phyloP scores from a whole-genome alignment of 2,888 invertebrate genomes.

The Diplolepis rosae region DNA sequence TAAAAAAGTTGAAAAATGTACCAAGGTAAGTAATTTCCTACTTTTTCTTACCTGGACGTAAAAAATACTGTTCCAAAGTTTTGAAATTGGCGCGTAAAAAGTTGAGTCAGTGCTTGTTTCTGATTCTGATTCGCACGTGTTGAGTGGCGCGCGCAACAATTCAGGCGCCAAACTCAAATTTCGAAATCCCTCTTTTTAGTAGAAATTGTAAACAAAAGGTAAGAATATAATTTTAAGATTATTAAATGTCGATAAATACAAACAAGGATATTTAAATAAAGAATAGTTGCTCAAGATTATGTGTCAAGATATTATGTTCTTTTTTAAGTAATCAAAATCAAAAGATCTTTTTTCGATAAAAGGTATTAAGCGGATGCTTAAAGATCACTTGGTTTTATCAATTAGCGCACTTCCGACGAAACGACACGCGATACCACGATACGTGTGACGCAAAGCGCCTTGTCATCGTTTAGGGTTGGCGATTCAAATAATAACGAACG shows the following conservation, averaged over 20 bases:
- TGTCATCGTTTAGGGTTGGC: neutral
- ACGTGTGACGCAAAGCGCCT: neutral
- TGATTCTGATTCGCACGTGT: neutral
- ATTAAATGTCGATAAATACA: neutral
- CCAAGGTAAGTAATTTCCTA: neutral
- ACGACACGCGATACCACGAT: conserved; percentile 22
- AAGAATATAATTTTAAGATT: neutral
- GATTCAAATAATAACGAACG: conserved; percentile 47
- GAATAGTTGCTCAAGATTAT: no score
- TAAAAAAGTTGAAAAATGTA: neutral
- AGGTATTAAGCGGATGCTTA: neutral
- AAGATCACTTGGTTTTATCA: neutral
- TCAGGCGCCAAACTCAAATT: neutral
- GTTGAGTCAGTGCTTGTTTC: no score
- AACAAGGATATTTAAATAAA: neutral
- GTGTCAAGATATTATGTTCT: no score
- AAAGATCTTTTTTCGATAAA: neutral
- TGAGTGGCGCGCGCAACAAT: neutral
- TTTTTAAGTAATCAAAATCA: neutral
- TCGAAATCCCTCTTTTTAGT: neutral
- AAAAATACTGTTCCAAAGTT: neutral
- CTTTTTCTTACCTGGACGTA: no score
- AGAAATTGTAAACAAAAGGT: neutral
- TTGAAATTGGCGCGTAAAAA: neutral
- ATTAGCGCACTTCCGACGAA: neutral